phyloP scores from a whole-genome alignment of 2,797 vertebrate genomes.

The Crypturellus tataupa region DNA sequence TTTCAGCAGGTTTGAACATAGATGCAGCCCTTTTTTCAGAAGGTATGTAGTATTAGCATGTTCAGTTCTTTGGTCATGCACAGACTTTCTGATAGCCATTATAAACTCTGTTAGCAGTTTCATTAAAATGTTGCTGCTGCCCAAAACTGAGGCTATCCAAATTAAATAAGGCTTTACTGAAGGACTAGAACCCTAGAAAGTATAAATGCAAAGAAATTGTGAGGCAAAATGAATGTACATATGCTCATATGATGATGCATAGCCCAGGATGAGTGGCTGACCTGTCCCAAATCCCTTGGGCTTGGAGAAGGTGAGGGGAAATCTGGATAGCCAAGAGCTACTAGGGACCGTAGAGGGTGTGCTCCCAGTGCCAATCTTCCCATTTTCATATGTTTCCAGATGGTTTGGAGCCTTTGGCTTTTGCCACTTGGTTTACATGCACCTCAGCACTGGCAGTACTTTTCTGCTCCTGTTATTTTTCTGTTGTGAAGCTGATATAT shows the following conservation, averaged over 20 bases:
- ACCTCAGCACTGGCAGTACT: neutral
- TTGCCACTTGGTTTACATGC: neutral
- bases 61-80: neutral
- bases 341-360: no score
- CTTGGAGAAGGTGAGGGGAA: no score
- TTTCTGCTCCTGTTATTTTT: neutral
- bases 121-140: neutral
- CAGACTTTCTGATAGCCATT: neutral
- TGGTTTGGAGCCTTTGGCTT: neutral
- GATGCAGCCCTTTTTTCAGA: neutral
- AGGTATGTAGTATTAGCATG: neutral
- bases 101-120: neutral
- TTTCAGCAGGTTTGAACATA: neutral
- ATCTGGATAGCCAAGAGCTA: no score
- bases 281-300: no score
- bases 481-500: neutral
- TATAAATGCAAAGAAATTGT: neutral
- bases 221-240: no score
- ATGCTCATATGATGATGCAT: fast-evolving
- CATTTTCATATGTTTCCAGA: neutral
- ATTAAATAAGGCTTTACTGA: neutral
- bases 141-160: neutral
- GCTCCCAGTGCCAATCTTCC: no score
- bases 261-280: neutral
- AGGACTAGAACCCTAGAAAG: neutral